Evolutionary conservation across 2,888 invertebrate genomes (phyloP), one percentile per base, ranked within the genome.

Genomic region (Ennomos quercinarius): DNA sequence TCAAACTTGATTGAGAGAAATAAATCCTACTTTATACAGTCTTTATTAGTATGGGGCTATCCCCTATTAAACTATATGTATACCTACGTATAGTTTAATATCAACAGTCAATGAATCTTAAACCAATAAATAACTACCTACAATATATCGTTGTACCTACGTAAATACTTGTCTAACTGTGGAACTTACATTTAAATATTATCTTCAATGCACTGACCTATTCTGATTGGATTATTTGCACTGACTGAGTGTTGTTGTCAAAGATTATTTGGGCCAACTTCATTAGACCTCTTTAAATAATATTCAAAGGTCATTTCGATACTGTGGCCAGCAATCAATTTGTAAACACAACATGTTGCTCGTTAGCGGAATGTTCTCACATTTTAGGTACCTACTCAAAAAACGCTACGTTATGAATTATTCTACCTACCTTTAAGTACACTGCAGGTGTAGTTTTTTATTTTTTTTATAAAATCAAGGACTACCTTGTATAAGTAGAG

Each of bases 281-380:
- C 41, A 62, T 52, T 75, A 74, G 72, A 79, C 71, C 69, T 74
- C 73, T 74, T 47, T 61, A 43, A 61, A 69, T 72, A 69, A 64
- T 53, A 71, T 66, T 63, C 61, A 69, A 68, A 74, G 79, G 83
- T 80, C 74, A 79, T 37, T 41, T 8, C 41, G 77, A 76, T 78
- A 80, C 61, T 57, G 36, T 4, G 17, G 49, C n/a, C 49, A n/a
- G n/a, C n/a, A 50, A 64, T 60, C 60, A 57, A 42, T 64, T 57
- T 44, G 51, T 58, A 62, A 63, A 66, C 53, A 66, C 41, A 54
- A n/a, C 38, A 48, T 40, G 35, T 3, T 12, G 40, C 38, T n/a
- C 35, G 12, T n/a, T 43, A 35, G 35, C n/a, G 9, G 43, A 49
- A 17, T 43, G 27, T 42, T 34, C 13, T 34, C 10, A 34, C 13